Percentiles rank a stretch among this genome's conserved stretches.
Conservation (phyloP, 1,140 invertebrate genomes). For the Lanistes nyassanus region DNA sequence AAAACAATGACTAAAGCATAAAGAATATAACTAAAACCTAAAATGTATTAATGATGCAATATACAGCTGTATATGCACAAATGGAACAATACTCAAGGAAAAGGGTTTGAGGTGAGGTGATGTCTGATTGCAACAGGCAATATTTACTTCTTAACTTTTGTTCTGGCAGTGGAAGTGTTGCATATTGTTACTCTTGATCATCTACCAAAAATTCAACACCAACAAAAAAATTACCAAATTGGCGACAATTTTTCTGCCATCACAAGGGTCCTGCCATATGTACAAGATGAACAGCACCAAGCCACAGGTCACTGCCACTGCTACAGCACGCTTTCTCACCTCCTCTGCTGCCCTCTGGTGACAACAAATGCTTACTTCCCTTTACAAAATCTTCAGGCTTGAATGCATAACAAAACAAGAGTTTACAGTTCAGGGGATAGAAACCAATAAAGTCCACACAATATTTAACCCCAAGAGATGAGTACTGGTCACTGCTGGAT, state of each 20-base stretch:
- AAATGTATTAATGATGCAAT: background rate
- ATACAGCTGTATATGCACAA: background rate
- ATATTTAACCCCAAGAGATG: too few species aligned
- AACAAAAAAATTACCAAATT: conserved; percentile 10
- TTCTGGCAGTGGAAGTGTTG: background rate
- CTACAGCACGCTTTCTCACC: background rate
- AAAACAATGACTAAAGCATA: too few species aligned
- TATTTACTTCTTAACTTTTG: background rate
- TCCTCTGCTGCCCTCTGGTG: conserved; percentile 15
- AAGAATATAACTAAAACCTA: background rate
- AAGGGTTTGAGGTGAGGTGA: background rate
- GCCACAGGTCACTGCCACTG: background rate
- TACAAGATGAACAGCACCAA: background rate
- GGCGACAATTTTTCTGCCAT: conserved; percentile 13
- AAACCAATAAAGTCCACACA: background rate
- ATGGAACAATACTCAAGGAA: background rate
- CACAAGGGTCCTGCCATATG: conserved; percentile 10
- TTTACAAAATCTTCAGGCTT: background rate
- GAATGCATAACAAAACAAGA: background rate
- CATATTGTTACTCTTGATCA: background rate
- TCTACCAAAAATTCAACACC: background rate
- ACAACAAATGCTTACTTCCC: background rate
- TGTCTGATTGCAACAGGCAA: too few species aligned
- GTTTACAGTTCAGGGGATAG: background rate
- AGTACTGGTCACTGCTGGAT: too few species aligned